Evolutionary conservation across 2,797 vertebrate species (phyloP), one percentile per base, ranked within the genome.

Genomic region (Carduelis carduelis): DNA sequence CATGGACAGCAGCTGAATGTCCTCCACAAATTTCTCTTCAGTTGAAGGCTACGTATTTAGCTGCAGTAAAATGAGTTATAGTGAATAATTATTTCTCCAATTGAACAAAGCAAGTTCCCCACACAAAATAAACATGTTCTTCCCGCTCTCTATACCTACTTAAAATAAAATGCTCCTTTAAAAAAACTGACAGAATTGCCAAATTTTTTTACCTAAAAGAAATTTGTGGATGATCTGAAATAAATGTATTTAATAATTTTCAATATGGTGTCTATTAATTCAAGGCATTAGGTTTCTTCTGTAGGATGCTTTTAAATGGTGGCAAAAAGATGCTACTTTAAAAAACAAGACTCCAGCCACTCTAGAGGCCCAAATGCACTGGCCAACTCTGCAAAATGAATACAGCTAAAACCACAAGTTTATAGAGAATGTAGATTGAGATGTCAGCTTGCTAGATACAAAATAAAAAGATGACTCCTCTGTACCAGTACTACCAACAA

Each of bases 281-380:
- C 23, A 24, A 6, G 35, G 24, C 44, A 78, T 41, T 46, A 44
- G 14, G 49, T 64, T 86, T 64, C 28, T 60, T 37, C 23, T 27
- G 5, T 34, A 59, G 41, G 2, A 34, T 11, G 21, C 34, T 83
- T 83, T 60, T 37, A 49, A 81, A 55, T 0, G 0, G 11, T 35
- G 22, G n/a, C 9, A 39, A 79, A 88, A 83, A 75, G 7, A 64
- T 9, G 6, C 2, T 50, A 39, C 24, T 85, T 63, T 24, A 44
- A 44, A 81, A 93, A 66, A 41, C 6, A 53, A 69, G 34, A n/a
- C 22, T 78, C 24, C 16, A 53, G 11, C 4, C 14, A 60, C n/a
- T 20, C 24, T 4, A 55, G 21, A 76, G 27, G 35, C 23, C 30
- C 44, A 2, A 77, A 88, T 6, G 4, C 47, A 72, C 14, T 2